A percentile compares a stretch with the other conserved stretches of the same genome.
Evolutionary conservation across 2,888 invertebrate genomes (phyloP).

Genomic region (Trichopria drosophilae): DNA sequence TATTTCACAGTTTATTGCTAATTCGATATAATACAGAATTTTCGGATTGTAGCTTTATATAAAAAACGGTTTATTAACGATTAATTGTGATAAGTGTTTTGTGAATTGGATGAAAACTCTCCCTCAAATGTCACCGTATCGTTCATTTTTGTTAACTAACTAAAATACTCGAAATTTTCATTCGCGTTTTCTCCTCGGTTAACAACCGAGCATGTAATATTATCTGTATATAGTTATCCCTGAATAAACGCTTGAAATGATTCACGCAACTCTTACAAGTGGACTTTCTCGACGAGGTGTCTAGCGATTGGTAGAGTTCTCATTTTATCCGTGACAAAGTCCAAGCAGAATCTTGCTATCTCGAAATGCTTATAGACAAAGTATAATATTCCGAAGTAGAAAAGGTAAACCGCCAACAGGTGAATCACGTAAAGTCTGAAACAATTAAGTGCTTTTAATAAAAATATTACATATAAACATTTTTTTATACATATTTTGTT

Average conservation of each 20-base stretch:
- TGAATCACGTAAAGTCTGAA: constrained; percentile 50
- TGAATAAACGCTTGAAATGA: constrained; percentile 19
- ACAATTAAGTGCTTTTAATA: constrained; percentile 4
- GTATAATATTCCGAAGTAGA: constrained; percentile 48
- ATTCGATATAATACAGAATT: too few species aligned
- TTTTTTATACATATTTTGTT: neutral
- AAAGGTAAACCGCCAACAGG: constrained; percentile 43
- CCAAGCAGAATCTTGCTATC: constrained; percentile 39
- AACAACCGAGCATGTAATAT: too few species aligned
- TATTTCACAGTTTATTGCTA: too few species aligned
- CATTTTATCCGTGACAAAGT: constrained; percentile 40
- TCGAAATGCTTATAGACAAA: constrained; percentile 46
- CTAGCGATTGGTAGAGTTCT: constrained; percentile 44
- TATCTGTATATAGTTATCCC: neutral
- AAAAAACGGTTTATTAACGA: too few species aligned
- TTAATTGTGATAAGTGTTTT: too few species aligned
- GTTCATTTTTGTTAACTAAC: too few species aligned
- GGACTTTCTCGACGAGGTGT: constrained; percentile 32
- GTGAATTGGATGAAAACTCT: too few species aligned
- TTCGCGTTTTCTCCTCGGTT: too few species aligned
- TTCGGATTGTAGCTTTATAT: too few species aligned
- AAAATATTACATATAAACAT: neutral
- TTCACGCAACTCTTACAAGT: neutral
- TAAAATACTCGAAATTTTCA: too few species aligned
- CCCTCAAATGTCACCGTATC: too few species aligned